These are phyloP conservation scores for Athene noctua DNA, from an alignment of 2,113 vertebrate genomes.

Conservation along the genomic window DNA sequence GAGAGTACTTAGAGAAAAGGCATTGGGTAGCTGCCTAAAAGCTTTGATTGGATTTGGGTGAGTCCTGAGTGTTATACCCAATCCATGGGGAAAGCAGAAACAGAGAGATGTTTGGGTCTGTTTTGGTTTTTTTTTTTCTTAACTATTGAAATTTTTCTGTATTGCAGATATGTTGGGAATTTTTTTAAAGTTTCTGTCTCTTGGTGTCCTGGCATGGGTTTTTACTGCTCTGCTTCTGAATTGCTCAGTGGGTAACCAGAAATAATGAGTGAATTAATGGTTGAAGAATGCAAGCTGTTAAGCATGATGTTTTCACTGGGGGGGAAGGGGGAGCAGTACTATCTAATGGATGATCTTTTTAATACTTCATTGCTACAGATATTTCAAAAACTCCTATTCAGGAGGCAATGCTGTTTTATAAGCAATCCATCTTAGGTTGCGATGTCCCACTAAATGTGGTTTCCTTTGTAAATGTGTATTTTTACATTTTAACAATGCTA, in stretches of 20 bases:
- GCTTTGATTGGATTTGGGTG: not conserved
- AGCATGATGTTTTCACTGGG: not conserved
- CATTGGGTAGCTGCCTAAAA: not conserved
- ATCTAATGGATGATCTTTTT: not conserved
- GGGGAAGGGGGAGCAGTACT: too few species aligned
- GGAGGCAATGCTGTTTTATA: not conserved
- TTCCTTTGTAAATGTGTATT: not conserved
- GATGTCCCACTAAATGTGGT: not conserved
- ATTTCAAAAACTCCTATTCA: not conserved
- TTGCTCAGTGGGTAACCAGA: not conserved
- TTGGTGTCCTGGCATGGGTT: not conserved
- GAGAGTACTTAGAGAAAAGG: not conserved
- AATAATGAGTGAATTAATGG: not conserved
- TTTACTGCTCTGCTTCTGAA: not conserved
- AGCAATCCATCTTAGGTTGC: not conserved
- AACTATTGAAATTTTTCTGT: not conserved
- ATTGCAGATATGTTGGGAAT: not conserved
- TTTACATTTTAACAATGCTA: not conserved
- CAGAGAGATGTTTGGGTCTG: not conserved
- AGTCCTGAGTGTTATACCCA: not conserved
- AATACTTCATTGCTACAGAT: not conserved
- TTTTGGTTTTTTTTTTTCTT: not conserved
- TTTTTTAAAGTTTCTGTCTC: not conserved
- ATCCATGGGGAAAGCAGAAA: accelerated
- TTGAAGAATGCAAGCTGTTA: not conserved